These are phyloP conservation scores for Coecobrya sp. DNA, from an alignment of 2,888 invertebrate genomes.

Conservation along the genomic window DNA sequence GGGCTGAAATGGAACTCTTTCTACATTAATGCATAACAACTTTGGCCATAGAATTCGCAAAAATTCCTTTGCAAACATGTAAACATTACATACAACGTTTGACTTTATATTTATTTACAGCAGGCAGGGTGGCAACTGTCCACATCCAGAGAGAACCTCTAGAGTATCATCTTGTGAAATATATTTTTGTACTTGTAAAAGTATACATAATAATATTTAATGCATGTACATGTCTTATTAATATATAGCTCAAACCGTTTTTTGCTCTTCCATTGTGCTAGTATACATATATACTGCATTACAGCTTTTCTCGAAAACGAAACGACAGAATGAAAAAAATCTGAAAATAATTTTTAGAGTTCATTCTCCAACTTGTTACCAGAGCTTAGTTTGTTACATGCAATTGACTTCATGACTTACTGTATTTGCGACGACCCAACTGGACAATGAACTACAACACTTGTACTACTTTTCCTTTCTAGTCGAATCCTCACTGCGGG, in stretches of 20 bases:
- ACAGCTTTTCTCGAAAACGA: neutral
- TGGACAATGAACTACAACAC: constrained; percentile 54
- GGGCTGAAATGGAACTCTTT: neutral
- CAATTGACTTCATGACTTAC: constrained; percentile 56
- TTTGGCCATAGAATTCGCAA: constrained; percentile 25
- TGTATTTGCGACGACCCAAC: constrained; percentile 19
- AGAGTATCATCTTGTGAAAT: neutral
- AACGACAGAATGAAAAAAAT: constrained; percentile 2
- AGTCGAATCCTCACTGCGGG: constrained; percentile 41
- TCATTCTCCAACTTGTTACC: neutral
- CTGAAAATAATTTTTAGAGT: constrained; percentile 6
- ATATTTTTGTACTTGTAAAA: neutral
- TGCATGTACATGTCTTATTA: too few species aligned
- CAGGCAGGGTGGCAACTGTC: neutral
- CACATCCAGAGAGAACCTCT: neutral
- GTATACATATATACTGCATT: too few species aligned
- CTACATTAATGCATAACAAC: constrained; percentile 1
- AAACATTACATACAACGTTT: neutral
- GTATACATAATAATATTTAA: too few species aligned
- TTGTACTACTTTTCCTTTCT: neutral
- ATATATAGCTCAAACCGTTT: too few species aligned
- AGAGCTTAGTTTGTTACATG: constrained; percentile 22
- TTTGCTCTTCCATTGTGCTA: too few species aligned
- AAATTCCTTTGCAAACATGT: neutral
- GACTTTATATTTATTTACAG: neutral